phyloP scores from a whole-genome alignment of 1,140 invertebrate species.

The Hesperophylax magnus region DNA sequence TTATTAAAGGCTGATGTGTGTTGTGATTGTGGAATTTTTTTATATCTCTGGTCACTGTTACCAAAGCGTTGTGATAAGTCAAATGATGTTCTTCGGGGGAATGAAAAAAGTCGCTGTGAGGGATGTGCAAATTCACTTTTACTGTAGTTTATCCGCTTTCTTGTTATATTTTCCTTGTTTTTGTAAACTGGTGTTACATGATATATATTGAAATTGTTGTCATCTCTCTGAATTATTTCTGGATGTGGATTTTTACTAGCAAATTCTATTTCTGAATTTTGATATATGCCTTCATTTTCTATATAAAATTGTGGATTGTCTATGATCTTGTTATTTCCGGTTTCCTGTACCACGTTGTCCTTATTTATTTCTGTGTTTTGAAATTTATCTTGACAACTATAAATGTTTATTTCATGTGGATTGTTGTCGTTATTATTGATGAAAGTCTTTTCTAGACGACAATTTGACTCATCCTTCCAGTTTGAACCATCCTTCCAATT shows the following conservation, averaged over 20 bases:
- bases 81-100: neutral
- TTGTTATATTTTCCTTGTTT: neutral
- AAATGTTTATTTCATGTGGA: constrained; percentile 9
- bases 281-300: neutral
- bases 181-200: neutral
- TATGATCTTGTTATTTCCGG: neutral
- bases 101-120: neutral
- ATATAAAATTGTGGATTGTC: neutral
- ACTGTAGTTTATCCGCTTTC: constrained; percentile 15
- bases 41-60: neutral
- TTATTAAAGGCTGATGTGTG: neutral
- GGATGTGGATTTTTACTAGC: neutral
- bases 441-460: neutral
- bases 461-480: neutral
- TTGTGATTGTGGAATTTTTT: neutral
- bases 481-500: neutral
- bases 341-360: neutral
- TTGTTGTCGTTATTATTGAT: neutral
- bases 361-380: neutral
- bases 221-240: neutral
- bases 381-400: constrained; percentile 4
- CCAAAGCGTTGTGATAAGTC: neutral
- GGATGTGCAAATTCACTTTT: neutral
- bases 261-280: neutral
- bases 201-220: neutral